phyloP scores from a whole-genome alignment of 2,113 vertebrate species.

The Grammomys surdaster region DNA sequence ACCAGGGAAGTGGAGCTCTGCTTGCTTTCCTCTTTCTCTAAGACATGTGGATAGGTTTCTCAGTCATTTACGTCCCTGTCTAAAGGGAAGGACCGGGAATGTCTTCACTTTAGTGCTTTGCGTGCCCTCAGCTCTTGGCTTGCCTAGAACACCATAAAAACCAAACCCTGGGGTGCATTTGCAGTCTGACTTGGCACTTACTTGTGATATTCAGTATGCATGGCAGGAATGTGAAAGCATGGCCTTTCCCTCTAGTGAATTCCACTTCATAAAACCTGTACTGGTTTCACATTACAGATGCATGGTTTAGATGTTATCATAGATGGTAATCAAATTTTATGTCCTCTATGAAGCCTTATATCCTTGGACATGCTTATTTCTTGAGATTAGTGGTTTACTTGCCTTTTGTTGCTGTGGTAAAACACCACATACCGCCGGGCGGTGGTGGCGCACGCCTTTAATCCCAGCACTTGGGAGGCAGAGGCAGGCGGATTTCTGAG shows the following conservation, averaged over 20 bases:
- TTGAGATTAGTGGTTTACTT: not conserved
- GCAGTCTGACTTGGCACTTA: not conserved
- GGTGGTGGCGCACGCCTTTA: no score
- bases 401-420: not conserved
- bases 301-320: not conserved
- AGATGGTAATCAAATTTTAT: constrained; percentile 19
- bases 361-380: constrained; percentile 22
- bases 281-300: constrained; percentile 26
- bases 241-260: not conserved
- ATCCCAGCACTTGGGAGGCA: no score
- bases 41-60: not conserved
- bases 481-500: no score
- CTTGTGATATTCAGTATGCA: not conserved
- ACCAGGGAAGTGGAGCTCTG: not conserved
- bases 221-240: not conserved
- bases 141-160: not conserved
- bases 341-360: not conserved
- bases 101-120: not conserved
- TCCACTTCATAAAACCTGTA: not conserved
- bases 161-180: not conserved
- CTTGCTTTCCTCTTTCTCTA: not conserved
- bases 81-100: not conserved
- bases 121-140: not conserved
- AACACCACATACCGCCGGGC: not conserved
- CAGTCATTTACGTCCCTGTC: not conserved